Conservation (phyloP, 2,113 vertebrate species). For the Myrmecophaga tridactyla region DNA sequence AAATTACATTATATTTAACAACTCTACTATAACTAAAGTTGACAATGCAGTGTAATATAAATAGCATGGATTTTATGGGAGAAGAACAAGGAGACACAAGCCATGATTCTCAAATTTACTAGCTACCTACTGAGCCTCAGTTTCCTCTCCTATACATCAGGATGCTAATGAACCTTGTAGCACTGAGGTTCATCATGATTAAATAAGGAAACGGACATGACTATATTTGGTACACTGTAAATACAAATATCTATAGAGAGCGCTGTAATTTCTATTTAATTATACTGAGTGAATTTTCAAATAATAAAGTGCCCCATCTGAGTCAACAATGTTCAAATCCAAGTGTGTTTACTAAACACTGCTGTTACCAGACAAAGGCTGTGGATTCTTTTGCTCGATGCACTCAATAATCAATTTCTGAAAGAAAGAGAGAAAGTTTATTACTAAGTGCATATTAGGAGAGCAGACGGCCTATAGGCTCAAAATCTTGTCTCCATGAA, state of each 20-base stretch:
- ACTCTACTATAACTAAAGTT: background rate
- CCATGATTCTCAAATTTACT: background rate
- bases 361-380: too few relatives aligned
- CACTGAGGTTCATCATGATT: background rate
- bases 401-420: too few relatives aligned
- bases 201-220: background rate
- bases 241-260: background rate
- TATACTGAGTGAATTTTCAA: constrained; percentile 1
- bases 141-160: background rate
- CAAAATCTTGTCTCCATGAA: too few relatives aligned
- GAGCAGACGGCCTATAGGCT: too few relatives aligned
- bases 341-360: background rate
- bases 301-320: background rate
- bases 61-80: background rate
- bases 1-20: background rate
- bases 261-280: background rate
- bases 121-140: background rate
- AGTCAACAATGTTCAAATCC: background rate
- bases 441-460: too few relatives aligned
- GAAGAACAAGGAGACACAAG: background rate
- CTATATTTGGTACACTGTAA: background rate
- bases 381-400: too few relatives aligned
- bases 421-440: too few relatives aligned
- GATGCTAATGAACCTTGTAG: background rate
- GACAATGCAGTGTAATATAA: background rate